These are phyloP conservation scores for Drosophila tripunctata DNA, from an alignment of 2,888 invertebrate genomes.

Conservation along the genomic window DNA sequence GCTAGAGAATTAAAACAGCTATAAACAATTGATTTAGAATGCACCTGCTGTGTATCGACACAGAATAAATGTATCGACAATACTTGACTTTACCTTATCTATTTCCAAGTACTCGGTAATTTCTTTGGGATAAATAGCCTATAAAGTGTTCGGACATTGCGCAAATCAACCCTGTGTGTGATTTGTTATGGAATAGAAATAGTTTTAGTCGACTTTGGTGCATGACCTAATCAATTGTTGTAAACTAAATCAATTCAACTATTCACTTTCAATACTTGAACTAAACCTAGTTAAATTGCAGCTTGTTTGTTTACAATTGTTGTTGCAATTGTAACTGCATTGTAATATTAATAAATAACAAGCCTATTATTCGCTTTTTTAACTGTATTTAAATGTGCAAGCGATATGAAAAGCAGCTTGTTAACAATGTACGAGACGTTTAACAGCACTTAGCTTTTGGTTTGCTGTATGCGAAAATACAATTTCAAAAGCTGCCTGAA, in stretches of 20 bases:
- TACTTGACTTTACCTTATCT: not conserved
- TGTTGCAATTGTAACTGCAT: not conserved
- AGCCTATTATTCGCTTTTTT: not conserved
- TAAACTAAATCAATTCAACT: not conserved
- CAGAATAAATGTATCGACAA: not conserved
- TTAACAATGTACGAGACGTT: not conserved
- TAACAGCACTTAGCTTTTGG: slow-evolving; percentile 18
- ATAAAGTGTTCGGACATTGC: not conserved
- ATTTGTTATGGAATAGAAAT: not conserved
- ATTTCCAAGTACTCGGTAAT: slow-evolving; percentile 24
- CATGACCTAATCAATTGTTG: not conserved
- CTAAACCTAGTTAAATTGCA: not conserved
- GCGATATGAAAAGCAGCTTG: not conserved
- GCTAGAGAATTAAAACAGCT: slow-evolving; percentile 4
- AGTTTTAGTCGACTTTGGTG: not conserved
- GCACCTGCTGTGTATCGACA: slow-evolving; percentile 20
- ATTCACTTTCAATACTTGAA: not conserved
- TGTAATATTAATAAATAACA: not conserved
- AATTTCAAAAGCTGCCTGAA: not conserved
- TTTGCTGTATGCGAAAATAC: too few relatives aligned
- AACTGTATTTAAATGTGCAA: not conserved
- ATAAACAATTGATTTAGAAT: slow-evolving; percentile 5
- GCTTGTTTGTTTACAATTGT: not conserved
- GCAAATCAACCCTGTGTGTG: not conserved
- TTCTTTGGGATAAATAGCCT: slow-evolving; percentile 12